Conservation (phyloP, 2,888 invertebrate genomes). For the Portevinia maculata region DNA sequence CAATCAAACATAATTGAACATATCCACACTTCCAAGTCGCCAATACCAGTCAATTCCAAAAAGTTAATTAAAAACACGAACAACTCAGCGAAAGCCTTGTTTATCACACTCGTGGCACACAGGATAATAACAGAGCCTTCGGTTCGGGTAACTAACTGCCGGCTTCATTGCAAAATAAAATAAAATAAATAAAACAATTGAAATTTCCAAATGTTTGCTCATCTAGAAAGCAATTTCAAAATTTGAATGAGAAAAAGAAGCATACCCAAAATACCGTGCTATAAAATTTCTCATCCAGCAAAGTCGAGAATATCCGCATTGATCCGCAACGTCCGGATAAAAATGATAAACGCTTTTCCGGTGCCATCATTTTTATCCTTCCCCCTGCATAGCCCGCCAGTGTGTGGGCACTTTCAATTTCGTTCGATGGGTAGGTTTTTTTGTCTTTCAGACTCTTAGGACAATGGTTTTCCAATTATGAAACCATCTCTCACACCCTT, state of each 20-base stretch:
- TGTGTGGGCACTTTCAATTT: conserved; percentile 68
- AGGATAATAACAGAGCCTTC: conserved; percentile 7
- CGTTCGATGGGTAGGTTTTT: conserved; percentile 41
- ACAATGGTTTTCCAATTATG: conserved; percentile 72
- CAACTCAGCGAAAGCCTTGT: conserved; percentile 8
- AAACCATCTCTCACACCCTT: conserved; percentile 52
- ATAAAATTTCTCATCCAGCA: conserved; percentile 24
- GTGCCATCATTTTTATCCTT: conserved; percentile 44
- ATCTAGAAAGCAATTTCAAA: conserved; percentile 67
- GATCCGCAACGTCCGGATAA: conserved; percentile 73
- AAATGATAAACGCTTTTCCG: conserved; percentile 72
- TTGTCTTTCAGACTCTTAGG: conserved; percentile 17
- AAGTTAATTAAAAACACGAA: conserved; percentile 54
- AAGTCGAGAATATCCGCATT: conserved; percentile 56
- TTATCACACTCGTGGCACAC: conserved; percentile 21
- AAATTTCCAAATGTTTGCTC: conserved; percentile 61
- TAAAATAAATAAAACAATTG: conserved; percentile 28
- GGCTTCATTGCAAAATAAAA: background rate
- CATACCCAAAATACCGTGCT: conserved; percentile 32
- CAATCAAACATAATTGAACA: conserved; percentile 45
- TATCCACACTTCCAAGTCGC: conserved; percentile 3
- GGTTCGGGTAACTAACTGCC: background rate
- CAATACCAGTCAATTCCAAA: conserved; percentile 22
- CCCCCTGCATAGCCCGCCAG: background rate
- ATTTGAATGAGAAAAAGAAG: conserved; percentile 54